These are phyloP conservation scores for Peromyscus californicus DNA, from an alignment of 2,113 vertebrate genomes.

Conservation along the genomic window DNA sequence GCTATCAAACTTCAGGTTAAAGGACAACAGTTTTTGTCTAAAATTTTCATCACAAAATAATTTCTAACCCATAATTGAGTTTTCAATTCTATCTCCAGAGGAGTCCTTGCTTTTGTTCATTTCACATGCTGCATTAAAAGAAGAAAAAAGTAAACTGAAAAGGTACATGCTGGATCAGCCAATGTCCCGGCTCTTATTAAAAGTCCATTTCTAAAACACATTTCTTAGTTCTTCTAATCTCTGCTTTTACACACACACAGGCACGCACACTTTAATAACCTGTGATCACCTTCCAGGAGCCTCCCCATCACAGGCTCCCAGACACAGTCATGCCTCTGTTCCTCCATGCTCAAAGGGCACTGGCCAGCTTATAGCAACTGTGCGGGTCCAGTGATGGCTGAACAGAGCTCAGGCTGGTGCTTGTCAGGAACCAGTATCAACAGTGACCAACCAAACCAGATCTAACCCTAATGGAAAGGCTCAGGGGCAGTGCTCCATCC, in stretches of 20 bases:
- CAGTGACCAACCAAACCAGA: not conserved
- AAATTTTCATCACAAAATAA: conserved; percentile 19
- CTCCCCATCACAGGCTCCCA: not conserved
- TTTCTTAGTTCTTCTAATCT: not conserved
- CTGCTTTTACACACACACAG: not conserved
- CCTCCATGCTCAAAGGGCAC: not conserved
- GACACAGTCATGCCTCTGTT: not conserved
- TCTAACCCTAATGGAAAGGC: not conserved
- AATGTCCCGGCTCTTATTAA: not conserved
- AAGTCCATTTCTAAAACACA: not conserved
- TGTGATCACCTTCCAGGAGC: not conserved
- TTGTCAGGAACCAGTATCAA: not conserved
- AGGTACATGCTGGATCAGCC: not conserved
- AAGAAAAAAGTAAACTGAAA: not conserved
- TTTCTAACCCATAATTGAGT: not conserved
- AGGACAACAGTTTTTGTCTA: not conserved
- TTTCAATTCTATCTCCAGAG: not conserved
- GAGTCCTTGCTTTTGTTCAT: not conserved
- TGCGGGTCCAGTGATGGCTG: not conserved
- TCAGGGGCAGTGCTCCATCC: not conserved
- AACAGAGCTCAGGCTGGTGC: not conserved
- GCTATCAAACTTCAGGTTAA: not conserved
- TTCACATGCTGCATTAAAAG: not conserved
- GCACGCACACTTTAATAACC: not conserved
- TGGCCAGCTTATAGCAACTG: not conserved